Evolutionary conservation across 2,797 vertebrate genomes (phyloP), one percentile per base, ranked within the genome.

Genomic region (Enteromius mattozi): DNA sequence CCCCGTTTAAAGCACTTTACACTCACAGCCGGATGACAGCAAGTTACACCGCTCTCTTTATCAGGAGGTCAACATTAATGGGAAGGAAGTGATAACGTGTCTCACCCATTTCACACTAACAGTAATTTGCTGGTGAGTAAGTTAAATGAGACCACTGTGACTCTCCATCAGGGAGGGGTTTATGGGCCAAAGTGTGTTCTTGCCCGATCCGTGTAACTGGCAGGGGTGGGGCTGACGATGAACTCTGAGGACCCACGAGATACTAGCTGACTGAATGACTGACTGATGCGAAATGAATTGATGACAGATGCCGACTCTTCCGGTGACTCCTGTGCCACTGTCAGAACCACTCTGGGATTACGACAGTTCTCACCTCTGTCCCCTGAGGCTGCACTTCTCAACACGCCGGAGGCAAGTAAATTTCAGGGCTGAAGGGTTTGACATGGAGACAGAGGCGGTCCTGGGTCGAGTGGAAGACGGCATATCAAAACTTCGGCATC

Each of bases 71-170:
- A 90, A 91, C 89, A 89, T 81, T 85, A 87, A 89, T 83, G 90
- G 91, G 89, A n/a, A 84, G 90, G n/a, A 88, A 88, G 89, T 78
- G 85, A 91, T 90, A 89, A 86, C 88, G 89, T 89, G 88, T 85
- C 86, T 91, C 88, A 87, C 81, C 87, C 87, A 86, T 88, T 88
- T 84, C 88, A 92, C 86, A 91, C 92, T 91, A 91, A 84, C 89
- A 87, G 87, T 88, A 85, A 90, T 89, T 89, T 77, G 83, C 78
- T 54, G 19, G 59, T 71, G 76, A 68, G 59, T 37, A 80, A 82
- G 83, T 65, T 79, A 84, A 82, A 74, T 59, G 66, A 71, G 75
- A 80, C 77, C 76, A 78, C 74, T 70, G 70, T 76, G 78, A 79
- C 49, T 80, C 68, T 27, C 30, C 27, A 19, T 35, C 35, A 19